Percentiles rank a stretch among this genome's conserved stretches.
These are phyloP conservation scores for Macrostomum lignano DNA, from an alignment of 1,140 invertebrate genomes.

Conservation along the genomic window DNA sequence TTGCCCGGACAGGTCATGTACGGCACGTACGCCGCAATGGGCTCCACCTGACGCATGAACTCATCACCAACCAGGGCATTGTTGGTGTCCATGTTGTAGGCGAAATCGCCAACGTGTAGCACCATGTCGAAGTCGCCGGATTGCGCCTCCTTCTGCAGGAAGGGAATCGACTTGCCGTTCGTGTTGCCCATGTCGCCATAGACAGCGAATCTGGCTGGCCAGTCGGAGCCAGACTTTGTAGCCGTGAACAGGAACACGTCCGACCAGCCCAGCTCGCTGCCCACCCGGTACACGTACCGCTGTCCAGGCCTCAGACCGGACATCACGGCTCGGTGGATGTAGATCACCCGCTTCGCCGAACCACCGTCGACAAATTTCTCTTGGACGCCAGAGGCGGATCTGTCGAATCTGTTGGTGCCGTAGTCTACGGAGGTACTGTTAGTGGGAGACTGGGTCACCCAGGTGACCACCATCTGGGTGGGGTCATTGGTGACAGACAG, in stretches of 20 bases:
- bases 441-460: constrained; percentile 47
- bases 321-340: constrained; percentile 45
- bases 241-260: constrained; percentile 44
- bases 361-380: constrained; percentile 50
- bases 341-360: constrained; percentile 36
- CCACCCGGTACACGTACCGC: constrained; percentile 45
- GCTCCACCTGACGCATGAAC: constrained; percentile 23
- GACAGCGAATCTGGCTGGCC: constrained; percentile 49
- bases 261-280: constrained; percentile 49
- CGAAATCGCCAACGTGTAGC: constrained; percentile 54
- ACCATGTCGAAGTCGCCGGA: constrained; percentile 51
- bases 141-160: constrained; percentile 50
- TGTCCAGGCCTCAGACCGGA: constrained; percentile 30
- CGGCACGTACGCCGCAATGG: constrained; percentile 19
- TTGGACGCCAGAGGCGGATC: constrained; percentile 31
- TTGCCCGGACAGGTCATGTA: constrained; percentile 28
- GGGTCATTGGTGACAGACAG: constrained; percentile 34
- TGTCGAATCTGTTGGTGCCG: constrained; percentile 34
- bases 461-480: constrained; percentile 51
- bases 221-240: constrained; percentile 33
- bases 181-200: constrained; percentile 69
- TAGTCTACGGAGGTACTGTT: constrained; percentile 43
- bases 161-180: constrained; percentile 47
- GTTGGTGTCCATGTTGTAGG: constrained; percentile 59
- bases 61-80: constrained; percentile 18